These are phyloP conservation scores for Manacus vitellinus DNA, from an alignment of 2,113 vertebrate genomes.

Conservation along the genomic window DNA sequence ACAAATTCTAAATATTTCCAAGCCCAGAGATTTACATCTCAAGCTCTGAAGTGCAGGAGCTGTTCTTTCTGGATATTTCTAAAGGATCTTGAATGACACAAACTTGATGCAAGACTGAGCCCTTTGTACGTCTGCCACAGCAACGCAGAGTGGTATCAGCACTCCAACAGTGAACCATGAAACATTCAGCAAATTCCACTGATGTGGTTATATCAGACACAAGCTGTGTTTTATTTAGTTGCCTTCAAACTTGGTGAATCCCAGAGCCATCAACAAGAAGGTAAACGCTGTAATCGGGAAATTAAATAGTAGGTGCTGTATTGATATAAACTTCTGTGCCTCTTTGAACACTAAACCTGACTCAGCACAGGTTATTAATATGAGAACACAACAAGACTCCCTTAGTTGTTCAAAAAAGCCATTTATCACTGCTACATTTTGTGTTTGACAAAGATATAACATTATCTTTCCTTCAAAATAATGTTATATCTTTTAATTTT, in stretches of 20 bases:
- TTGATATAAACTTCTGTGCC: not conserved
- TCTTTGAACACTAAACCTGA: not conserved
- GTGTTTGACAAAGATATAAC: accelerated
- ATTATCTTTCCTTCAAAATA: not conserved
- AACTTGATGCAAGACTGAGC: not conserved
- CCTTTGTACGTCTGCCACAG: not conserved
- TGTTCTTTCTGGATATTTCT: not conserved
- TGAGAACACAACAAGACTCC: not conserved
- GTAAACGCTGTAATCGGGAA: not conserved
- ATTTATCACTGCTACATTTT: not conserved
- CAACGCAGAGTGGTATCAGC: not conserved
- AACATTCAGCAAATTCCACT: not conserved
- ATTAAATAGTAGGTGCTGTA: not conserved
- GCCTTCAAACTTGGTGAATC: not conserved
- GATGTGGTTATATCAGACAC: not conserved
- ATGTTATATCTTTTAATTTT: not conserved
- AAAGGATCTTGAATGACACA: not conserved
- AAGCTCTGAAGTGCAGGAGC: not conserved
- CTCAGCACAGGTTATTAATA: not conserved
- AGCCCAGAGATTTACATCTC: not conserved
- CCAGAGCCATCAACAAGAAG: not conserved
- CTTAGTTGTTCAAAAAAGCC: not conserved
- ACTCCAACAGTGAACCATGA: not conserved
- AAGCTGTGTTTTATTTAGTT: not conserved
- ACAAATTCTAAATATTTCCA: not conserved